Base-by-base conservation (phyloP, 2,888 invertebrate species). In the Odontocerum albicorne region DNA sequence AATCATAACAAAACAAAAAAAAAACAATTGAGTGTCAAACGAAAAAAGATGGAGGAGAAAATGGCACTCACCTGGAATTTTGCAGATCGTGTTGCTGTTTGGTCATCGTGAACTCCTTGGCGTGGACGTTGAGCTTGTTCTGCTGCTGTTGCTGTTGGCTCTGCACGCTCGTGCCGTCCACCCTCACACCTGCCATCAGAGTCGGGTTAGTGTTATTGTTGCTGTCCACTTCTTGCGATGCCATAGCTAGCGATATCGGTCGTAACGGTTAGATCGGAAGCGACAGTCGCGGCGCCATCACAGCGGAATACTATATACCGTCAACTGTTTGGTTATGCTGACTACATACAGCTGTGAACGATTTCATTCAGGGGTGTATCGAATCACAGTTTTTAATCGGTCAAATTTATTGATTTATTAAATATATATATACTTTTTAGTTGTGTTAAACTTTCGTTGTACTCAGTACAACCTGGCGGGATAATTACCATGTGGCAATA, bases 21-120 rank as follows among this genome's bases (percentile, higher is more conserved):
- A n/a, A n/a, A n/a, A n/a, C n/a, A n/a, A n/a, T n/a, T n/a, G n/a
- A n/a, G n/a, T n/a, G n/a, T n/a, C n/a, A n/a, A n/a, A n/a, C n/a
- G n/a, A n/a, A n/a, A n/a, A n/a, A n/a, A n/a, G n/a, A n/a, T n/a
- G n/a, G n/a, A n/a, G n/a, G n/a, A n/a, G 15, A 38, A 38, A 15
- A 2, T 38, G 39, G 1, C 33, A 33, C 44, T 42, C 42, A 58
- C 58, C 56, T 58, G 51, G 58, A 55, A 38, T 35, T 55, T 33
- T 52, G 49, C 40, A 61, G 36, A 7, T 61, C 61, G 39, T 56
- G 47, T 67, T 78, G 70, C 36, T 81, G 81, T 74, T 82, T 84
- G 70, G 83, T 84, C 88, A 90, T 90, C 66, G 87, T 88, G 77
- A 93, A 92, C 80, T 92, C 92, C 79, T 91, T 91, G 57, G 92